These are phyloP conservation scores for Rhyacophila evoluta DNA, from an alignment of 2,888 invertebrate species.

Conservation along the genomic window DNA sequence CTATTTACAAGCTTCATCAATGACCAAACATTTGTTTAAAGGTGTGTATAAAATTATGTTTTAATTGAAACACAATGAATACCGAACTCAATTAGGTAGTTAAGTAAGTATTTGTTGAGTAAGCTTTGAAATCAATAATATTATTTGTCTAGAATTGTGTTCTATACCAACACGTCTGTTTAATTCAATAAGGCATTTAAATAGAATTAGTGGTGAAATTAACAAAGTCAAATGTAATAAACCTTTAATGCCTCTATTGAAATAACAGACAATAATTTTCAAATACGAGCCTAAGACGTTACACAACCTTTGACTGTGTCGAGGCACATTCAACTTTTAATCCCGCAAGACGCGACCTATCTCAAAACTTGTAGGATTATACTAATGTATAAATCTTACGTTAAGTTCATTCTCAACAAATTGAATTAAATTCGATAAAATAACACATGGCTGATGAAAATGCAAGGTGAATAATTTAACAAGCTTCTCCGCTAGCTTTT, in stretches of 20 bases:
- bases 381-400: neutral
- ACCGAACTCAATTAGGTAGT: too few relatives aligned
- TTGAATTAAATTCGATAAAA: slow-evolving; percentile 5
- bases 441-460: neutral
- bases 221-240: slow-evolving; percentile 1
- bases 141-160: too few relatives aligned
- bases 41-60: too few relatives aligned
- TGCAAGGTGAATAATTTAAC: neutral
- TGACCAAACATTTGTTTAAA: too few relatives aligned
- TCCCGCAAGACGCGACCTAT: neutral
- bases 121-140: too few relatives aligned
- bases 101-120: too few relatives aligned
- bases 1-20: too few relatives aligned
- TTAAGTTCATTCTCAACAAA: neutral
- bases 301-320: too few relatives aligned
- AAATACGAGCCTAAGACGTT: too few relatives aligned
- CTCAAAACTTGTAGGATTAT: neutral
- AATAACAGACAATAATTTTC: too few relatives aligned
- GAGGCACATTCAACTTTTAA: neutral
- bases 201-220: slow-evolving; percentile 32
- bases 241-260: neutral
- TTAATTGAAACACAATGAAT: too few relatives aligned
- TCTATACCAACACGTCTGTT: too few relatives aligned
- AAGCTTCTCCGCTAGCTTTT: neutral
- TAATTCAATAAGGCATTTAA: neutral